Conservation (phyloP, 2,797 vertebrate genomes). For the Denticeps clupeoides region DNA sequence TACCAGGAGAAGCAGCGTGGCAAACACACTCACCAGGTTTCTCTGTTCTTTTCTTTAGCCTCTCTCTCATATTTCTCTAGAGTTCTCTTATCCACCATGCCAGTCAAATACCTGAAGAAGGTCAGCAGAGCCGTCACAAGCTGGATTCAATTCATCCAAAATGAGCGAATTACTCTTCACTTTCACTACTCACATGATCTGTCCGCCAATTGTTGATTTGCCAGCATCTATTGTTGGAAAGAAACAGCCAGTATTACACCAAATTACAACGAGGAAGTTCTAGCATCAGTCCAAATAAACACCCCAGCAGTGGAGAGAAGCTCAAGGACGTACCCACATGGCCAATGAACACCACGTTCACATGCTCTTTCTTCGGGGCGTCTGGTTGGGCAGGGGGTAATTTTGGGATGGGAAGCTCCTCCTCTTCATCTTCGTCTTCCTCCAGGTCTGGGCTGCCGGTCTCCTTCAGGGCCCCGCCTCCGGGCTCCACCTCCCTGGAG, state of each 20-base stretch:
- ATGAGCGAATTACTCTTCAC: too few relatives aligned
- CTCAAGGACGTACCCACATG: conserved; percentile 77
- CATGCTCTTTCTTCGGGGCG: conserved; percentile 94
- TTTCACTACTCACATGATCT: conserved; percentile 95
- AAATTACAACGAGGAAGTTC: conserved; percentile 18
- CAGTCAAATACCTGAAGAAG: conserved; percentile 83
- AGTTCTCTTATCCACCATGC: conserved; percentile 98
- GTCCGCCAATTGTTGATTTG: conserved; percentile 97
- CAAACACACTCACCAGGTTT: conserved; percentile 77
- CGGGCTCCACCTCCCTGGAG: conserved; percentile 62
- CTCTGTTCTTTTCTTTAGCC: conserved; percentile 99
- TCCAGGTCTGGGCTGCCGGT: conserved; percentile 50
- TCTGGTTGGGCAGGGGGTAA: conserved; percentile 72
- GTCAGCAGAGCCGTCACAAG: too few relatives aligned
- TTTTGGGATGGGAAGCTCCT: conserved; percentile 82
- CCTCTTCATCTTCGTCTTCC: conserved; percentile 94
- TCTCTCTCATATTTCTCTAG: conserved; percentile 98
- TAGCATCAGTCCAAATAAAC: not conserved
- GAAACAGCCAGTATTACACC: not conserved
- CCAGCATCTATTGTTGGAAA: conserved; percentile 74
- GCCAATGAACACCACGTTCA: conserved; percentile 97
- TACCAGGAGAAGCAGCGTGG: not conserved
- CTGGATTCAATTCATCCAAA: too few relatives aligned
- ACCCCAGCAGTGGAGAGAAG: not conserved
- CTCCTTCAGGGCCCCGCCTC: conserved; percentile 47